phyloP scores from a whole-genome alignment of 2,888 invertebrate genomes.

The Gastrophysa polygoni region DNA sequence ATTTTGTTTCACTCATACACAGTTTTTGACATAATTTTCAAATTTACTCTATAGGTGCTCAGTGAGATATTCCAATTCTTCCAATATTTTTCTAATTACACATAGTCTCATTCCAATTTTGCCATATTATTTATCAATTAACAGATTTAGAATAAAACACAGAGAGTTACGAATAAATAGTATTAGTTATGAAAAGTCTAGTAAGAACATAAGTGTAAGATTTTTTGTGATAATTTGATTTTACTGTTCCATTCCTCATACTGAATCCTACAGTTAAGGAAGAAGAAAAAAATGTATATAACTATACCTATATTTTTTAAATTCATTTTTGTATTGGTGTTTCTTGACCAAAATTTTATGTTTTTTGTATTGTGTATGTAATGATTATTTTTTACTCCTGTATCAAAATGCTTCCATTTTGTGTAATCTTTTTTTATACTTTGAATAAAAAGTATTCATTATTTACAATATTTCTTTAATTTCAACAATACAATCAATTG shows the following conservation, averaged over 20 bases:
- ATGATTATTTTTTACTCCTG: slow-evolving; percentile 37
- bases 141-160: background rate
- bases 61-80: background rate
- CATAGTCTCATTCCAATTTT: background rate
- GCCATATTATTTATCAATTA: background rate
- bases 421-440: slow-evolving; percentile 45
- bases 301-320: slow-evolving; percentile 10
- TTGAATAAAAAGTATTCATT: slow-evolving; percentile 40
- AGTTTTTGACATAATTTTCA: no score
- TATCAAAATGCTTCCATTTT: slow-evolving; percentile 44
- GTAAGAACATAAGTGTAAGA: background rate
- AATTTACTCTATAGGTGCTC: no score
- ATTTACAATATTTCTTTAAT: slow-evolving; percentile 23
- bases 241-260: slow-evolving; percentile 6
- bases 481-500: background rate
- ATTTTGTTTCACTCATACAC: no score
- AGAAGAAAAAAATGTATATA: slow-evolving; percentile 7
- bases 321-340: slow-evolving; percentile 14
- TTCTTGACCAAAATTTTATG: slow-evolving; percentile 22
- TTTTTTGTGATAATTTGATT: slow-evolving; percentile 16
- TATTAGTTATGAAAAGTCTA: background rate
- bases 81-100: background rate
- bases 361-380: slow-evolving; percentile 33
- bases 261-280: background rate
- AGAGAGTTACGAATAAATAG: background rate